phyloP scores from a whole-genome alignment of 2,113 vertebrate genomes.

The Notechis scutatus region DNA sequence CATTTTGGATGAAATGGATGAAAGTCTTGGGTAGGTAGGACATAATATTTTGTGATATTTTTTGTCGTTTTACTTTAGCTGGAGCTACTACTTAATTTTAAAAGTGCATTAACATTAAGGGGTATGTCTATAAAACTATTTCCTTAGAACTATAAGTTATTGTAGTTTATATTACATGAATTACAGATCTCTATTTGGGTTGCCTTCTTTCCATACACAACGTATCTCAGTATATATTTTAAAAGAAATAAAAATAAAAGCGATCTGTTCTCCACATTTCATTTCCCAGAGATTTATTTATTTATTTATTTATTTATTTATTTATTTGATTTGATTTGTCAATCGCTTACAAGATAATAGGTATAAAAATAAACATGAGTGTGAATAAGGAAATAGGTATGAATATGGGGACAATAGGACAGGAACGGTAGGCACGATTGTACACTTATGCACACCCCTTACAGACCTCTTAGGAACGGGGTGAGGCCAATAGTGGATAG shows the following conservation, averaged over 20 bases:
- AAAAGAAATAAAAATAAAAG: conserved; percentile 4
- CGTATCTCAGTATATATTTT: conserved; percentile 34
- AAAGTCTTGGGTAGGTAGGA: conserved; percentile 30
- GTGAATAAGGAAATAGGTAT: too few species aligned
- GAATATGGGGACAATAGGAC: too few species aligned
- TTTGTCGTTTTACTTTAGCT: not conserved
- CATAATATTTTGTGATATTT: conserved; percentile 32
- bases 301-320: not conserved
- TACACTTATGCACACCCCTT: too few species aligned
- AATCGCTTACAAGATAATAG: too few species aligned
- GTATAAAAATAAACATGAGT: too few species aligned
- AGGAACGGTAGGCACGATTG: too few species aligned
- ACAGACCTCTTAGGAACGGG: too few species aligned
- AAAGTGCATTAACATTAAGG: conserved; percentile 23
- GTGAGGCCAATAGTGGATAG: too few species aligned
- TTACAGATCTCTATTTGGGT: conserved; percentile 17
- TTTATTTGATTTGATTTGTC: too few species aligned
- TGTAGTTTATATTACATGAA: not conserved
- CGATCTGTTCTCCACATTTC: conserved; percentile 28
- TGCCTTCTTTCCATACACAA: conserved; percentile 19
- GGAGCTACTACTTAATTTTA: conserved; percentile 7
- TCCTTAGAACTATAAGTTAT: not conserved
- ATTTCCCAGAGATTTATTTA: conserved; percentile 31
- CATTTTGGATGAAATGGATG: conserved; percentile 37
- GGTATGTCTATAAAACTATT: conserved; percentile 20